Base-by-base conservation (phyloP, 2,113 vertebrate species). In the Agelaius phoeniceus region DNA sequence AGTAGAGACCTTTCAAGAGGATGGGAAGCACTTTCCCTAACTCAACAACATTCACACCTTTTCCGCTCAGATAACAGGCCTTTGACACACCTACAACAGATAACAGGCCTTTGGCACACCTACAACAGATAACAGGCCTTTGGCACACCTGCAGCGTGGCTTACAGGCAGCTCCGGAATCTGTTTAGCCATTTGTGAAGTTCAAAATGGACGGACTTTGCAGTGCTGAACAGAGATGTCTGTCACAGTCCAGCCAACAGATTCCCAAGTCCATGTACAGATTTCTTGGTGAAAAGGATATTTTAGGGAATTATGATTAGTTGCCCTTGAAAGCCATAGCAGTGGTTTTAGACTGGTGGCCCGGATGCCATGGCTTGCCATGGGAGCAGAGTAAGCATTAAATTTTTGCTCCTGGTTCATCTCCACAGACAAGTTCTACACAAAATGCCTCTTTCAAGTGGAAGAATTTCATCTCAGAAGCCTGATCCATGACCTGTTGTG, bases 121-220 rank as follows among this genome's bases (percentile, higher is more conserved):
- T 48, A 48, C 49, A 49, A 9, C 49, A 49, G 49, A 49, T 26
- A 49, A 49, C 49, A 49, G 23, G 49, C 49, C 49, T 49, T 15
- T 26, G 24, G 15, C 6, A 2, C 15, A 59, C 7, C 31, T 58
- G 8, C 39, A 41, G 0, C 2, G 1, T 6, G 43, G 14, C 37
- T 54, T 54, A 41, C 8, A 58, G 54, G 21, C 59, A 62, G 30
- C 66, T 66, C 73, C 67, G 30, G 61, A 66, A 24, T 48, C 69
- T 35, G 7, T 17, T 54, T 15, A 62, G 26, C 30, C 8, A 0
- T 15, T 35, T 69, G 37, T 24, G 22, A 41, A 54, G n/a, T 24
- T 54, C 59, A n/a, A 54, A 69, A 66, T 31, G 11, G 49, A 43
- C 58, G 9, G 49, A 43, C 58, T 76, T 78, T n/a, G 31, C 10